These are phyloP conservation scores for Podarcis siculus DNA, from an alignment of 2,797 vertebrate species.

Conservation along the genomic window DNA sequence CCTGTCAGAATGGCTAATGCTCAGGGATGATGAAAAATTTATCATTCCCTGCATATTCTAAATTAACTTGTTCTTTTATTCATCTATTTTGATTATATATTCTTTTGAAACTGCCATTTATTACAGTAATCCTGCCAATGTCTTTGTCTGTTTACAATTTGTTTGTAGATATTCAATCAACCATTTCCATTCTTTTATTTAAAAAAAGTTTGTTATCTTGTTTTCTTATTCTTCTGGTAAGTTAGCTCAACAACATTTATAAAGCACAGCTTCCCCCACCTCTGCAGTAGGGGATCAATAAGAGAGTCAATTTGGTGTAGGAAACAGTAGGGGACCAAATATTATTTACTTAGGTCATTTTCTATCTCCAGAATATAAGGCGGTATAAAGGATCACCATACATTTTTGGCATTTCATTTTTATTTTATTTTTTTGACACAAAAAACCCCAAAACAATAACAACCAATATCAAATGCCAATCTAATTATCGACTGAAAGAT, in stretches of 20 bases:
- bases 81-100: too few species aligned
- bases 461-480: not conserved
- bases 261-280: not conserved
- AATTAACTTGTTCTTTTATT: too few species aligned
- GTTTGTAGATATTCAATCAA: too few species aligned
- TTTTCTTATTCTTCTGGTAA: too few species aligned
- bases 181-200: too few species aligned
- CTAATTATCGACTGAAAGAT: not conserved
- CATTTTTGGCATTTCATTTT: not conserved
- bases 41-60: too few species aligned
- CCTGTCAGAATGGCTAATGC: too few species aligned
- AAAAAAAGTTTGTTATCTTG: too few species aligned
- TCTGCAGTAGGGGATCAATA: not conserved
- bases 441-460: not conserved
- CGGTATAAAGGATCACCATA: not conserved
- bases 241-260: not conserved
- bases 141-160: too few species aligned
- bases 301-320: not conserved
- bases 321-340: not conserved
- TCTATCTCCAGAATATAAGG: not conserved
- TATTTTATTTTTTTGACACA: not conserved
- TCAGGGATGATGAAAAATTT: too few species aligned
- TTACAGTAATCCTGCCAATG: too few species aligned
- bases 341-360: not conserved
- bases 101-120: too few species aligned